Conservation (phyloP, 2,888 invertebrate genomes). For the Frankliniella intonsa region DNA sequence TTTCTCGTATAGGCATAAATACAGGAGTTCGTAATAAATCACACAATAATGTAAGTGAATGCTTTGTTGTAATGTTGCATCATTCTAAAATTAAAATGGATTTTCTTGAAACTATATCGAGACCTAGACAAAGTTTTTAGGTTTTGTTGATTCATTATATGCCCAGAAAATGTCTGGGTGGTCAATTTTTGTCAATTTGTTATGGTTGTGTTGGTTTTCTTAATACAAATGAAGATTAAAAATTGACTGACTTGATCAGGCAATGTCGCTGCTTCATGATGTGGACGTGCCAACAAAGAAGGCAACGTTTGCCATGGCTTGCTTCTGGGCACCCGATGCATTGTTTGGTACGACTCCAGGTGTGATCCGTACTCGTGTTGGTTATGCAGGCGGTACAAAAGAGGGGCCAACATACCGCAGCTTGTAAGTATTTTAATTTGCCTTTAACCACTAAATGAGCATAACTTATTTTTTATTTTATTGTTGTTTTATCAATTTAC, state of each 20-base stretch:
- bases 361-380: conserved; percentile 86
- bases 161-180: no score
- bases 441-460: background rate
- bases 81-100: no score
- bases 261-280: conserved; percentile 54
- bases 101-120: no score
- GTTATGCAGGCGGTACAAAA: conserved; percentile 83
- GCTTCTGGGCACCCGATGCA: conserved; percentile 89
- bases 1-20: background rate
- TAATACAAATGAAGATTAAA: background rate
- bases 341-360: conserved; percentile 70
- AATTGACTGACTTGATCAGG: background rate
- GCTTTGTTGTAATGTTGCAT: no score
- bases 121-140: no score
- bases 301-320: conserved; percentile 90
- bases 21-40: background rate
- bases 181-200: no score
- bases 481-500: conserved; percentile 43
- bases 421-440: conserved; percentile 59
- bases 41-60: background rate
- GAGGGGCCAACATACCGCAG: conserved; percentile 76
- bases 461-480: conserved; percentile 41
- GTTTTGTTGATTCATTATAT: no score
- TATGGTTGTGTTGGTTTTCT: background rate
- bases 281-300: conserved; percentile 60